These are phyloP conservation scores for Gasteruption jaculator DNA, from an alignment of 2,888 invertebrate species.

Conservation along the genomic window DNA sequence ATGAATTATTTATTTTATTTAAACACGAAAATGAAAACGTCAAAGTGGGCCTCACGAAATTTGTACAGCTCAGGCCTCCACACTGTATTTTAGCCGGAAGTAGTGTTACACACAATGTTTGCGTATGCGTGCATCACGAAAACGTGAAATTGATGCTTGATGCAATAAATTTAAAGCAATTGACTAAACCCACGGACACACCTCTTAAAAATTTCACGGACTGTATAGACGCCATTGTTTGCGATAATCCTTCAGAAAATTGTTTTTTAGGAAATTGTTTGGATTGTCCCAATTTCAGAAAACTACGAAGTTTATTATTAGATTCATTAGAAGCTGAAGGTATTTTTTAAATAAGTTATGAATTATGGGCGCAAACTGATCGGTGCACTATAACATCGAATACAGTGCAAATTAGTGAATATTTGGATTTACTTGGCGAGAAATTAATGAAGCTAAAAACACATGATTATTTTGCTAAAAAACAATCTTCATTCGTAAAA, in stretches of 20 bases:
- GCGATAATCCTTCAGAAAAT: conserved; percentile 7
- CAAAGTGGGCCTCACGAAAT: conserved; percentile 16
- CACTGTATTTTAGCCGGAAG: conserved; percentile 20
- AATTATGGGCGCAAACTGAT: too few species aligned
- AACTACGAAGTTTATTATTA: neutral
- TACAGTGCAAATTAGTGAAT: conserved; percentile 10
- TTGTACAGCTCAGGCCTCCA: conserved; percentile 15
- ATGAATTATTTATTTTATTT: conserved; percentile 17
- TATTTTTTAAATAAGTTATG: too few species aligned
- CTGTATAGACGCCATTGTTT: conserved; percentile 13
- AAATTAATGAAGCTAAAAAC: conserved; percentile 7
- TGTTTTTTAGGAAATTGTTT: conserved; percentile 15
- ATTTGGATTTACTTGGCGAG: conserved; percentile 7
- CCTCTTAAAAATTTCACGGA: conserved; percentile 9
- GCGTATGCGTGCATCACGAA: conserved; percentile 20
- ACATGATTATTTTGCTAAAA: conserved; percentile 14
- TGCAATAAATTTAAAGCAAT: conserved; percentile 7
- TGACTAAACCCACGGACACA: conserved; percentile 2
- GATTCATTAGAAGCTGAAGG: too few species aligned
- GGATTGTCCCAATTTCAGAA: conserved; percentile 12
- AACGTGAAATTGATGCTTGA: conserved; percentile 18
- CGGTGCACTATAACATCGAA: too few species aligned
- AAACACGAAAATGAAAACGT: conserved; percentile 7
- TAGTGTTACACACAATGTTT: conserved; percentile 19
- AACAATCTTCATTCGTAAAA: conserved; percentile 1